Percentiles rank a stretch among this genome's conserved stretches.
Evolutionary conservation across 2,888 invertebrate genomes (phyloP).

Genomic region (Drosophila suboccidentalis): DNA sequence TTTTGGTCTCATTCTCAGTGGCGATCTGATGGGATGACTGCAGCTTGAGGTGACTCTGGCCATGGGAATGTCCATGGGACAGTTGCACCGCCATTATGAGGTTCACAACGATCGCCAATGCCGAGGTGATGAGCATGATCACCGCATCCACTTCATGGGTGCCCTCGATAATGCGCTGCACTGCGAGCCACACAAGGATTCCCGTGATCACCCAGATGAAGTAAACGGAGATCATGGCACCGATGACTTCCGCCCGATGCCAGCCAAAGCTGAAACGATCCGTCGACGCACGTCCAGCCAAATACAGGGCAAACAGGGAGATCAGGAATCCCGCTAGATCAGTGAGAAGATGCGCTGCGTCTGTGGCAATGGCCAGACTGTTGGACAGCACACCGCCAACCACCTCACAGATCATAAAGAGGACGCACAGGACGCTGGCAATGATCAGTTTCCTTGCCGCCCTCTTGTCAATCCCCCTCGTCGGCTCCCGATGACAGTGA

Average conservation of each 20-base stretch:
- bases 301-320: slow-evolving; percentile 58
- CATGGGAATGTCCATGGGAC: slow-evolving; percentile 45
- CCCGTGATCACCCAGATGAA: slow-evolving; percentile 99
- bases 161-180: slow-evolving; percentile 91
- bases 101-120: slow-evolving; percentile 95
- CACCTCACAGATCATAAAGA: slow-evolving; percentile 61
- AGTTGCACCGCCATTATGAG: slow-evolving; percentile 87
- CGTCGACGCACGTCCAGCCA: slow-evolving; percentile 58
- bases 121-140: slow-evolving; percentile 96
- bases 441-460: slow-evolving; percentile 61
- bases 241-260: slow-evolving; percentile 98
- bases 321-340: slow-evolving; percentile 67
- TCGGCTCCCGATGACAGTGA: slow-evolving; percentile 53
- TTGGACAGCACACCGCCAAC: slow-evolving; percentile 60
- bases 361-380: slow-evolving; percentile 71
- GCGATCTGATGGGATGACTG: background rate
- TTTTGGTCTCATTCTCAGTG: background rate
- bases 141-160: slow-evolving; percentile 94
- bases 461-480: slow-evolving; percentile 34
- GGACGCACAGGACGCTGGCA: slow-evolving; percentile 52
- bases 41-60: background rate
- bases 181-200: slow-evolving; percentile 95
- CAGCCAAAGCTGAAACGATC: slow-evolving; percentile 94
- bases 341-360: slow-evolving; percentile 67
- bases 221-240: slow-evolving; percentile 97